These are phyloP conservation scores for Cataglyphis hispanica DNA, from an alignment of 1,140 invertebrate genomes.

Conservation along the genomic window DNA sequence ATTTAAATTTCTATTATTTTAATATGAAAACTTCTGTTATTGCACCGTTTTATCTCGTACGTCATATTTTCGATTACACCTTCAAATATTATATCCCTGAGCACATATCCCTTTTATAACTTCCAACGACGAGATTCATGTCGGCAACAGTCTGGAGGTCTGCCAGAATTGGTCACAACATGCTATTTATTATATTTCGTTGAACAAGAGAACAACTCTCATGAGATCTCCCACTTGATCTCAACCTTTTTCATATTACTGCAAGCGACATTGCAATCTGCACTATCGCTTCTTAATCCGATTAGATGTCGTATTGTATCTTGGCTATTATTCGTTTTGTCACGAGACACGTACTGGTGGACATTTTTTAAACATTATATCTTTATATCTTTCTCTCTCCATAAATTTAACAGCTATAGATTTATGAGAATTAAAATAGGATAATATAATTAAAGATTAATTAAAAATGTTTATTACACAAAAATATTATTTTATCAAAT, in stretches of 20 bases:
- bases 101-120: slow-evolving; percentile 30
- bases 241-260: slow-evolving; percentile 40
- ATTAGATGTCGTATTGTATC: slow-evolving; percentile 33
- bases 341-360: not conserved
- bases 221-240: slow-evolving; percentile 50
- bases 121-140: slow-evolving; percentile 48
- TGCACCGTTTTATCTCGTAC: not conserved
- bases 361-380: not conserved
- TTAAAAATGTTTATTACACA: not conserved
- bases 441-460: slow-evolving; percentile 5
- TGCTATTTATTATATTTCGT: slow-evolving; percentile 70
- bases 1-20: slow-evolving; percentile 2
- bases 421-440: slow-evolving; percentile 16
- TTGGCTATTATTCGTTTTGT: not conserved
- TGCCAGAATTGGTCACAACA: slow-evolving; percentile 52
- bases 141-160: slow-evolving; percentile 60
- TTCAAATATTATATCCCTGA: slow-evolving; percentile 12
- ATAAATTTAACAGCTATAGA: not conserved
- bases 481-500: slow-evolving; percentile 4
- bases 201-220: slow-evolving; percentile 53
- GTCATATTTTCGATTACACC: not conserved
- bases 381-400: not conserved
- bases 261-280: slow-evolving; percentile 56
- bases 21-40: not conserved
- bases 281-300: slow-evolving; percentile 28